phyloP scores from a whole-genome alignment of 1,140 invertebrate species.

The Diuraphis noxia region DNA sequence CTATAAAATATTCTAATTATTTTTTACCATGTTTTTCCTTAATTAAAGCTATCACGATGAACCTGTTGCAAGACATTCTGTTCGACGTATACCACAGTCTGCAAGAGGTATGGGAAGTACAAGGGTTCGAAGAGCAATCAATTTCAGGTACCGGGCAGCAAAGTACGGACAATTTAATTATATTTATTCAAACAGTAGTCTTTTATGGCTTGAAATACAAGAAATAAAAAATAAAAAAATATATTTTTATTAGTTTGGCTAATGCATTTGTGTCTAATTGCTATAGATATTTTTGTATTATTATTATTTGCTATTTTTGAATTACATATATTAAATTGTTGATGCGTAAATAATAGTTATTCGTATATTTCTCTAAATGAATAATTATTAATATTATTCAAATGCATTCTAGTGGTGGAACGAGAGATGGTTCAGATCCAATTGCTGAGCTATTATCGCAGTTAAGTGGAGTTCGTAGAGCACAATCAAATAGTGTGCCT shows the following conservation, averaged over 20 bases:
- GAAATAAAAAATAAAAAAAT: neutral
- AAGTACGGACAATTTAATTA: constrained; percentile 52
- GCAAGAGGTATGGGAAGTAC: constrained; percentile 68
- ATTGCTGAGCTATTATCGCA: constrained; percentile 92
- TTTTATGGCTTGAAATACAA: constrained; percentile 37
- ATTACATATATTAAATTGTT: constrained; percentile 30
- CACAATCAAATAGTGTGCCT: constrained; percentile 61
- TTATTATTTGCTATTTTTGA: constrained; percentile 39
- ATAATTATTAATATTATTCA: neutral
- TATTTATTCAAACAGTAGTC: constrained; percentile 54
- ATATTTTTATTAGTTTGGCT: constrained; percentile 1
- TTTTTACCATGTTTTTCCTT: neutral
- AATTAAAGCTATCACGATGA: constrained; percentile 70
- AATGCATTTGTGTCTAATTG: neutral
- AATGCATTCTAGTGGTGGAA: constrained; percentile 71
- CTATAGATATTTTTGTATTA: constrained; percentile 25
- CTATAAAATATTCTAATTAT: neutral
- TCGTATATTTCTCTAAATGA: neutral
- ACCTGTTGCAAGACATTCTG: constrained; percentile 78
- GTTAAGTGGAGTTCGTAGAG: constrained; percentile 82
- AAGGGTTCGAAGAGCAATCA: constrained; percentile 77
- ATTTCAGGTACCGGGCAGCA: constrained; percentile 70
- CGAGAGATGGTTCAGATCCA: constrained; percentile 89
- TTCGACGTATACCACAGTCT: constrained; percentile 83
- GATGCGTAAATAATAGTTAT: neutral